Evolutionary conservation across 2,888 invertebrate species (phyloP).

Genomic region (Homarus gammarus): DNA sequence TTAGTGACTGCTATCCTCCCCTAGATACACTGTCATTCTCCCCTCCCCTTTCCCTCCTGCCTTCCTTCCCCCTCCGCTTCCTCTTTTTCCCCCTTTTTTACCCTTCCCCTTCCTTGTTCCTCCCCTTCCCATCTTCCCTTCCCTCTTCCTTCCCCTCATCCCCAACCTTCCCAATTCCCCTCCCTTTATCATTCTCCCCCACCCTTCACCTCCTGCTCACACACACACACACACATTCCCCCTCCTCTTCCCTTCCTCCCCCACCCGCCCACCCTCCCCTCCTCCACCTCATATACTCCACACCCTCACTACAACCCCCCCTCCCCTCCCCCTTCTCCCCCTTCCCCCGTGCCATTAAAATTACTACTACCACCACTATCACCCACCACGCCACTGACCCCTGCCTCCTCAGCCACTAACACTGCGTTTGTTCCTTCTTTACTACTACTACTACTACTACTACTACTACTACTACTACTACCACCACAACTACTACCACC

Average conservation of each 20-base stretch:
- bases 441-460: neutral
- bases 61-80: neutral
- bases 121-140: neutral
- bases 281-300: neutral
- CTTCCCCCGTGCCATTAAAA: neutral
- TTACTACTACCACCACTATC: neutral
- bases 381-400: neutral
- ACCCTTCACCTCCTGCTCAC: neutral
- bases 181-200: neutral
- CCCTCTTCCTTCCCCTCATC: neutral
- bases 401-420: neutral
- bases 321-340: too few species aligned
- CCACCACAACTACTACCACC: neutral
- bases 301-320: neutral
- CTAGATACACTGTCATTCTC: slow-evolving; percentile 1
- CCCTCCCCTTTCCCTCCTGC: neutral
- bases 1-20: neutral
- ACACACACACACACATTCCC: neutral
- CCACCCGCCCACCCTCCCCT: neutral
- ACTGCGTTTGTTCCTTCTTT: too few species aligned
- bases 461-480: neutral
- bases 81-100: neutral
- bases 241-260: neutral
- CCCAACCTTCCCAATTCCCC: too few species aligned
- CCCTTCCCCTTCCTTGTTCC: neutral